A percentile compares a stretch with the other conserved stretches of the same genome.
These are phyloP conservation scores for Phyllostomus hastatus DNA, from an alignment of 2,113 vertebrate species.

Conservation along the genomic window DNA sequence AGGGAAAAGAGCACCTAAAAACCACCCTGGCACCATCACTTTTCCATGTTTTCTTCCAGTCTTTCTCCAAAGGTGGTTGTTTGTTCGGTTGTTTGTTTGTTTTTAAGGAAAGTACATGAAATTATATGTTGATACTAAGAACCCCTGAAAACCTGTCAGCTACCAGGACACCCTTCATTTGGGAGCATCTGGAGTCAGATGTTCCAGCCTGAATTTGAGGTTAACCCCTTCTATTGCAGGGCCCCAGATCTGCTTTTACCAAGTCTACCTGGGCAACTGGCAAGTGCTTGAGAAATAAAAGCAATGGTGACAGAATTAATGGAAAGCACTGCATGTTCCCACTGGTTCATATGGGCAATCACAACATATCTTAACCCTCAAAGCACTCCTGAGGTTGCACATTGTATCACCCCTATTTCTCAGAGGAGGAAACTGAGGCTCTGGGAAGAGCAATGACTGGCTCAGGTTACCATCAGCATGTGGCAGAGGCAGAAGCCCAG, in stretches of 20 bases:
- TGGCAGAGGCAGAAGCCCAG: not conserved
- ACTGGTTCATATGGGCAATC: not conserved
- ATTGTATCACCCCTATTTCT: not conserved
- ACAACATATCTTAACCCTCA: not conserved
- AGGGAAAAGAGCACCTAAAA: not conserved
- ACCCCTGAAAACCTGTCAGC: not conserved
- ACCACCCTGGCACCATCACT: not conserved
- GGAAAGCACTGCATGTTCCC: not conserved
- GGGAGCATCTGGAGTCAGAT: not conserved
- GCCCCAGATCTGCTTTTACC: not conserved
- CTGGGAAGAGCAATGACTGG: not conserved
- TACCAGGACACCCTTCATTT: too few species aligned
- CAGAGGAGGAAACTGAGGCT: not conserved
- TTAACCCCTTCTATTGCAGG: not conserved
- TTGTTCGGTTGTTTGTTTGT: not conserved
- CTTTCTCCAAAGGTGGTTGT: not conserved
- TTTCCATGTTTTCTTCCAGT: not conserved
- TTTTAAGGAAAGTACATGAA: not conserved
- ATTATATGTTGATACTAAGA: not conserved
- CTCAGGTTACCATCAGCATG: not conserved
- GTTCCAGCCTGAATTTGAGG: not conserved
- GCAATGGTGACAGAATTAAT: not conserved
- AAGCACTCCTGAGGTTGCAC: not conserved
- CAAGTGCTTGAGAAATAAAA: not conserved
- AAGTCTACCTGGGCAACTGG: not conserved